Conservation (phyloP, 2,797 vertebrate species). For the Pangasius sanitwongsei region DNA sequence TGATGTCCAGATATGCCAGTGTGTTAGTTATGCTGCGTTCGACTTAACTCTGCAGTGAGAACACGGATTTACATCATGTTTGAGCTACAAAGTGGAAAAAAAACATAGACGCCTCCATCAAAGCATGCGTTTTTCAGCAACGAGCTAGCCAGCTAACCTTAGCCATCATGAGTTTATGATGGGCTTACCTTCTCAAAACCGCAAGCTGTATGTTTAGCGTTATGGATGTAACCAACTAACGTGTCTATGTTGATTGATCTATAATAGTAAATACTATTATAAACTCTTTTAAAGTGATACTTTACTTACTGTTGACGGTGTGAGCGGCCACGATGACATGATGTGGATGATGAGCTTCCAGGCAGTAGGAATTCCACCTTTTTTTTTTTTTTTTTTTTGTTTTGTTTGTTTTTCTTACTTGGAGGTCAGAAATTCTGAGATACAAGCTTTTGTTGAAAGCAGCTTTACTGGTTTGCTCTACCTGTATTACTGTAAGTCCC, state of each 20-base stretch:
- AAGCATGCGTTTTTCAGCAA: neutral
- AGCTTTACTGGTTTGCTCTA: neutral
- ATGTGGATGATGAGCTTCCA: neutral
- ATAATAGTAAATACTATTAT: too few species aligned
- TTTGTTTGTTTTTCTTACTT: neutral
- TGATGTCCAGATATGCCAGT: neutral
- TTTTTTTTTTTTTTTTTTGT: neutral
- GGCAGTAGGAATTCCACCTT: neutral
- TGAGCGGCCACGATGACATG: neutral
- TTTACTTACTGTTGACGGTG: neutral
- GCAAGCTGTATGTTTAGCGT: neutral
- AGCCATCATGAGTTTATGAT: neutral
- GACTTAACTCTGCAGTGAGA: neutral
- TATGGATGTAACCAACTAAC: neutral
- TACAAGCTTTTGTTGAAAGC: neutral
- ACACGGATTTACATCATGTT: neutral
- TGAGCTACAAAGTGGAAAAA: neutral
- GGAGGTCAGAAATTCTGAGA: neutral
- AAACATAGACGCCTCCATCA: neutral
- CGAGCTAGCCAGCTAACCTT: neutral
- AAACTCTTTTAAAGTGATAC: neutral
- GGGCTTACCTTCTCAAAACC: neutral
- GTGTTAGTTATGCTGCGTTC: neutral
- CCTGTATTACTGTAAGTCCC: neutral
- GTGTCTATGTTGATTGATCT: neutral